Evolutionary conservation across 2,797 vertebrate genomes (phyloP).

Genomic region (Siniperca undulata): DNA sequence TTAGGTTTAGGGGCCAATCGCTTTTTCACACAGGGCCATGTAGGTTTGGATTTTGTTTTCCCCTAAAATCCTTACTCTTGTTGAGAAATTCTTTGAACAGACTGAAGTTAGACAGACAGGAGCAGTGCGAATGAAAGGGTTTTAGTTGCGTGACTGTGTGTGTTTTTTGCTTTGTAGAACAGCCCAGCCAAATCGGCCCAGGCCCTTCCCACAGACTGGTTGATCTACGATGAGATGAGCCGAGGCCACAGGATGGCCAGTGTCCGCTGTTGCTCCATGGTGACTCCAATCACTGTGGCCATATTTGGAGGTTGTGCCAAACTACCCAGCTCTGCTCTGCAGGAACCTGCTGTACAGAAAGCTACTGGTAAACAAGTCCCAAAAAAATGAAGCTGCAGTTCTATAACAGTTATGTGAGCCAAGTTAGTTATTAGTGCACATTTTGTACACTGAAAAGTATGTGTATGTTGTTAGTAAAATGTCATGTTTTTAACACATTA

Average conservation of each 20-base stretch:
- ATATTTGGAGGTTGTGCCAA: constrained; percentile 92
- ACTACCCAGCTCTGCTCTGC: constrained; percentile 85
- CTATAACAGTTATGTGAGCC: neutral
- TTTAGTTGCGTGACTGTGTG: neutral
- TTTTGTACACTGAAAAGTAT: neutral
- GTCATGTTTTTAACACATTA: neutral
- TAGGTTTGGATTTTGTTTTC: no score
- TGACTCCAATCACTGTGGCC: constrained; percentile 89
- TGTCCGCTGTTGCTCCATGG: constrained; percentile 91
- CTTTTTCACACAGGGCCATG: no score
- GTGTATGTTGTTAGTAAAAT: neutral
- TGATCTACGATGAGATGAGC: constrained; percentile 96
- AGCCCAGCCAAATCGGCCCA: constrained; percentile 84
- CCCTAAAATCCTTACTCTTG: neutral
- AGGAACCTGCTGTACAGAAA: constrained; percentile 81
- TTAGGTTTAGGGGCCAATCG: no score
- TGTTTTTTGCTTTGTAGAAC: constrained; percentile 80
- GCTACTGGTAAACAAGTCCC: constrained; percentile 66
- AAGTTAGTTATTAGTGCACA: neutral
- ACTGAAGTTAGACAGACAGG: neutral
- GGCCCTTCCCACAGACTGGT: constrained; percentile 92
- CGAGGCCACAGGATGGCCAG: constrained; percentile 92
- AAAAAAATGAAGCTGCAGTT: no score
- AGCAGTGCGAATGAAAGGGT: neutral
- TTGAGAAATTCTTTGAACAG: neutral